Evolutionary conservation across 2,888 invertebrate species (phyloP).

Genomic region (Drosophila nr. perissopoda): DNA sequence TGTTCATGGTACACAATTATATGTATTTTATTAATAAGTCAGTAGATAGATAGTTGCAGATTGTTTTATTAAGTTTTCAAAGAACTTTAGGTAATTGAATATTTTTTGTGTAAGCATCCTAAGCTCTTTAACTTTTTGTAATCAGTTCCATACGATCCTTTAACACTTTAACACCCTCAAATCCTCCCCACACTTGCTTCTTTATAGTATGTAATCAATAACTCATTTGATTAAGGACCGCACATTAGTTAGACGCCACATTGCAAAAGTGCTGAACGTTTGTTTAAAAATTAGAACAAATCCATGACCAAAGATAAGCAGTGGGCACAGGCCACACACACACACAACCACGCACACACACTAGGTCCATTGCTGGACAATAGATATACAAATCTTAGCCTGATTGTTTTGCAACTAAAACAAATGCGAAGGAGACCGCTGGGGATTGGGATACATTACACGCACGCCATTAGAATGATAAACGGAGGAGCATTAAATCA

Average conservation of each 20-base stretch:
- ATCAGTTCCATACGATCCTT: neutral
- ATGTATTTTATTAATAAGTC: neutral
- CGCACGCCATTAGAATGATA: constrained; percentile 80
- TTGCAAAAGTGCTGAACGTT: constrained; percentile 49
- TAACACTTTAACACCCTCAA: constrained; percentile 3
- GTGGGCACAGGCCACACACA: constrained; percentile 27
- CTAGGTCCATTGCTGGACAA: constrained; percentile 18
- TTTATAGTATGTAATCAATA: constrained; percentile 64
- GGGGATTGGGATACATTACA: constrained; percentile 63
- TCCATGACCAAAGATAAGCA: constrained; percentile 47
- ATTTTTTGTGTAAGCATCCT: neutral
- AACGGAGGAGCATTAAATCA: constrained; percentile 82
- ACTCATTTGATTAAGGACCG: constrained; percentile 72
- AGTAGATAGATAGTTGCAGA: too few relatives aligned
- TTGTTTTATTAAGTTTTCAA: too few relatives aligned
- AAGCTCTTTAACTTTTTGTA: neutral
- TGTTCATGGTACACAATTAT: too few relatives aligned
- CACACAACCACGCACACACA: constrained; percentile 3
- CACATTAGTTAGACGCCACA: constrained; percentile 59
- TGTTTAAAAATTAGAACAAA: constrained; percentile 70
- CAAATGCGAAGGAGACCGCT: constrained; percentile 66
- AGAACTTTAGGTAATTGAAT: neutral
- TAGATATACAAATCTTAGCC: constrained; percentile 63
- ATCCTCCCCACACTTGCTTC: neutral
- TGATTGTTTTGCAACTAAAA: constrained; percentile 74